Evolutionary conservation across 2,797 vertebrate genomes (phyloP).

Genomic region (Acipenser ruthenus): DNA sequence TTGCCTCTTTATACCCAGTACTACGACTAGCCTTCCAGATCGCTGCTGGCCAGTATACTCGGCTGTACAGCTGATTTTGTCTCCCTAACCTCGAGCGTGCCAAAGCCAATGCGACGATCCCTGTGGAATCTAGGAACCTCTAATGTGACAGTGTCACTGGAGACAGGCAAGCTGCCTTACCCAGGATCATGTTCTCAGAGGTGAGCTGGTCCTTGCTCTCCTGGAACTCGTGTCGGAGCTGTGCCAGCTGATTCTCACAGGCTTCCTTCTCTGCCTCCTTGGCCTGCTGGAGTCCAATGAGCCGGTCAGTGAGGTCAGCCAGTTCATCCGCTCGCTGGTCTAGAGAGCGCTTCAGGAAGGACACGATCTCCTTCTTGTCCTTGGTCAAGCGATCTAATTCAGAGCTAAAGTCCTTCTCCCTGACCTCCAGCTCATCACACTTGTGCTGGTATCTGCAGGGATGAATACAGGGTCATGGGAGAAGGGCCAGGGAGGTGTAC

Average conservation of each 20-base stretch:
- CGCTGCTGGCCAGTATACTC: no score
- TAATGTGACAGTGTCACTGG: background rate
- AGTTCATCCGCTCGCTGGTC: conserved; percentile 60
- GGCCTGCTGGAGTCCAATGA: conserved; percentile 49
- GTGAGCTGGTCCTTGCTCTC: conserved; percentile 53
- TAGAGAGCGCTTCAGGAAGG: conserved; percentile 61
- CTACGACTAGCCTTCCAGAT: no score
- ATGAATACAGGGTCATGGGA: background rate
- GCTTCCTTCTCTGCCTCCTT: conserved; percentile 52
- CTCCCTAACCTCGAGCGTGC: no score
- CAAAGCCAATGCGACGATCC: no score
- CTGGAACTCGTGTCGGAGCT: conserved; percentile 56
- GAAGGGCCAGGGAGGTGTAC: background rate
- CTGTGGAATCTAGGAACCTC: no score
- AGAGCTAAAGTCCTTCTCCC: conserved; percentile 46
- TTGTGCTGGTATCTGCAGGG: conserved; percentile 60
- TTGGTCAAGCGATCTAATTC: conserved; percentile 45
- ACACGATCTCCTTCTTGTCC: conserved; percentile 63
- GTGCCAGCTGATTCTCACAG: conserved; percentile 51
- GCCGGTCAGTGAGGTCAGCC: conserved; percentile 40
- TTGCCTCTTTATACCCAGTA: no score
- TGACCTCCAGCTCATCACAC: conserved; percentile 58
- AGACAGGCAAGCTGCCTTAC: conserved; percentile 40
- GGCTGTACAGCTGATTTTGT: no score
- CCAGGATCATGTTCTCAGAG: conserved; percentile 55